phyloP scores from a whole-genome alignment of 2,888 invertebrate genomes.

The Diploptera punctata region DNA sequence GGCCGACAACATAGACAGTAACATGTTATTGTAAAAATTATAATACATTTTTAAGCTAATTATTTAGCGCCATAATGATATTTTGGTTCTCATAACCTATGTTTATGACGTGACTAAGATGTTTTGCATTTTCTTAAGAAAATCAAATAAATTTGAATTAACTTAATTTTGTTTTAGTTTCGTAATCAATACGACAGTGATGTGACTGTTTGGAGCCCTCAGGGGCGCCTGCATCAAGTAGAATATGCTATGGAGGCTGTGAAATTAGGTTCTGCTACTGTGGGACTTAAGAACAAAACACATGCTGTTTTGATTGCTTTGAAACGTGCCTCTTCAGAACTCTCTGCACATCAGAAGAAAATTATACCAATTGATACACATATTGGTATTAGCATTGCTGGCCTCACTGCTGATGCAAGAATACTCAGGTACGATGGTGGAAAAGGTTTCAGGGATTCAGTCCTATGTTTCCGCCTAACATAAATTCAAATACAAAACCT shows the following conservation, averaged over 20 bases:
- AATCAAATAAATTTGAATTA: background rate
- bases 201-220: constrained; percentile 99
- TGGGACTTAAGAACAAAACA: constrained; percentile 92
- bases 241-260: constrained; percentile 99
- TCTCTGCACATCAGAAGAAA: constrained; percentile 98
- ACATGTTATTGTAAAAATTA: background rate
- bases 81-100: background rate
- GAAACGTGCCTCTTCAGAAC: constrained; percentile 94
- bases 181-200: constrained; percentile 99
- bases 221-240: constrained; percentile 92
- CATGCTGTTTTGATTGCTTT: constrained; percentile 95
- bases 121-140: background rate
- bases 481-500: too few species aligned
- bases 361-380: constrained; percentile 96
- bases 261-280: constrained; percentile 95
- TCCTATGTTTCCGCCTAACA: too few species aligned
- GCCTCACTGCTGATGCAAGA: constrained; percentile 97
- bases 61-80: background rate
- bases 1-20: background rate
- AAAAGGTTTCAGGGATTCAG: too few species aligned
- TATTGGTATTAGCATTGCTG: constrained; percentile 95
- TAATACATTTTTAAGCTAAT: background rate
- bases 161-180: constrained; percentile 66
- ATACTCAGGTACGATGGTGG: constrained; percentile 85
- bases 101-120: constrained; percentile 8